Evolutionary conservation across 2,797 vertebrate species (phyloP).

Genomic region (Muscicapa comitata): DNA sequence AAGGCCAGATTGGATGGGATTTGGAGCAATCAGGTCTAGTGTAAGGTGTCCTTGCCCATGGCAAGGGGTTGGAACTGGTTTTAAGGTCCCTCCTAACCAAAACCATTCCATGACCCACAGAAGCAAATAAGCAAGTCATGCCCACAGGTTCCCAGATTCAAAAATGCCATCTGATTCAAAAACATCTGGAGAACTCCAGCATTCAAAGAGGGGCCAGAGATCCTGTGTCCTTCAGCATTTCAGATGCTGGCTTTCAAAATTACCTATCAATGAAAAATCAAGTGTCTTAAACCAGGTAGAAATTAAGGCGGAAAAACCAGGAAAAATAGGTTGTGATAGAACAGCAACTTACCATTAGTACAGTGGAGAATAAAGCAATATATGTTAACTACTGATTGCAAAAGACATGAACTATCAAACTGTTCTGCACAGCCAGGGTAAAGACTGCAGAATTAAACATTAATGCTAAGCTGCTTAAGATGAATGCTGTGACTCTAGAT

Average conservation of each 20-base stretch:
- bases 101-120: neutral
- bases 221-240: neutral
- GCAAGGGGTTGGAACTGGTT: neutral
- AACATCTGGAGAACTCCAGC: rapidly evolving
- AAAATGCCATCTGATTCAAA: neutral
- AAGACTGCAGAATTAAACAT: constrained; percentile 59
- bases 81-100: neutral
- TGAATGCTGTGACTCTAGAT: constrained; percentile 36
- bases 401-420: constrained; percentile 20
- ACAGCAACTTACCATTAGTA: neutral
- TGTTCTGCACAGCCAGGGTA: constrained; percentile 41
- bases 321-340: neutral
- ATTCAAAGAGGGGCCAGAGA: neutral
- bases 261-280: neutral
- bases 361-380: neutral
- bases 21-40: neutral
- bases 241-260: neutral
- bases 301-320: rapidly evolving
- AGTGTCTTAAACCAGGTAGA: neutral
- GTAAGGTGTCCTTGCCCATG: neutral
- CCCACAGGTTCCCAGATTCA: neutral
- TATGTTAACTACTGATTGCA: neutral
- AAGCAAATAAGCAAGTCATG: neutral
- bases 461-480: constrained; percentile 59
- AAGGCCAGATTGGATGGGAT: neutral